Percentiles rank a stretch among this genome's conserved stretches.
These are phyloP conservation scores for Conus betulinus DNA, from an alignment of 1,140 invertebrate species.

Conservation along the genomic window DNA sequence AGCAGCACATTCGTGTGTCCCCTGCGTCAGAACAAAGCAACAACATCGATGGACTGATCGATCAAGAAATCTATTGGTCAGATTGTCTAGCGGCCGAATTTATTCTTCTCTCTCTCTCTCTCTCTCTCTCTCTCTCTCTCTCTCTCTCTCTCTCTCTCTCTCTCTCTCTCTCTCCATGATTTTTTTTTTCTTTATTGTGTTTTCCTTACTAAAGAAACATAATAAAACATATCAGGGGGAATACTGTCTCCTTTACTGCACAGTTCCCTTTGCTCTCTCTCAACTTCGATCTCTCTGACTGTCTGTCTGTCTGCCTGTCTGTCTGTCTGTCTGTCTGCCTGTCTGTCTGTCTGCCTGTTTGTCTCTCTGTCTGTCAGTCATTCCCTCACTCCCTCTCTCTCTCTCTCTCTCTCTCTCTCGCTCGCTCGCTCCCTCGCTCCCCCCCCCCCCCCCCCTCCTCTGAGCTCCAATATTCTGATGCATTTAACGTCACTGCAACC, in stretches of 20 bases:
- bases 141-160: slow-evolving; percentile 2
- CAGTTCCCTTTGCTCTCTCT: neutral
- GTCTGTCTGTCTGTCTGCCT: too few relatives aligned
- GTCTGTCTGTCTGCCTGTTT: too few relatives aligned
- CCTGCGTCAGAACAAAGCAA: too few relatives aligned
- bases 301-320: too few relatives aligned
- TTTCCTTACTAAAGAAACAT: neutral
- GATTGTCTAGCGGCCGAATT: too few relatives aligned
- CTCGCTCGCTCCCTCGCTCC: too few relatives aligned
- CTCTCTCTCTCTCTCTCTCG: neutral
- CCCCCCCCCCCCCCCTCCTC: neutral
- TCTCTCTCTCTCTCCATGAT: neutral
- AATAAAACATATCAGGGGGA: too few relatives aligned
- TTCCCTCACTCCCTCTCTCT: neutral
- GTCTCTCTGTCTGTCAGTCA: too few relatives aligned
- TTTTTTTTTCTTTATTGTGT: neutral
- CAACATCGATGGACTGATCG: too few relatives aligned
- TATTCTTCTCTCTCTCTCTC: neutral
- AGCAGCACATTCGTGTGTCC: too few relatives aligned
- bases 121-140: neutral
- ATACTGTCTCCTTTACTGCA: neutral
- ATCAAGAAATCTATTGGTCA: too few relatives aligned
- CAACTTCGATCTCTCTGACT: neutral
- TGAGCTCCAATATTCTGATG: neutral
- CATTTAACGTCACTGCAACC: too few relatives aligned